phyloP scores from a whole-genome alignment of 2,113 vertebrate genomes.

The Trematocara marginatum region DNA sequence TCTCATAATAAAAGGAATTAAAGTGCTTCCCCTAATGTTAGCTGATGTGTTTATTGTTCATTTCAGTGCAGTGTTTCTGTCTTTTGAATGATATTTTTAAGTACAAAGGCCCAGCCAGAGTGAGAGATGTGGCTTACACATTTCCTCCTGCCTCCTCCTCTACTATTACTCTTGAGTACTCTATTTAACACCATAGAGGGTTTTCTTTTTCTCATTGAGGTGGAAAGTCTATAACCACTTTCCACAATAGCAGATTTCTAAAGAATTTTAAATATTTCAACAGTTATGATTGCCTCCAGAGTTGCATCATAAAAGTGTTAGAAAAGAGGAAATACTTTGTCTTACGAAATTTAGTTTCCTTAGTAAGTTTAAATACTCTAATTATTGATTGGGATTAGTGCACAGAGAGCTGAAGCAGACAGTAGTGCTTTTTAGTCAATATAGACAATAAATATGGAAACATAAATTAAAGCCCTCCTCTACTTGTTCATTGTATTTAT shows the following conservation, averaged over 20 bases:
- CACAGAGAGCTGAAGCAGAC: neutral
- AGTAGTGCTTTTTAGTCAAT: neutral
- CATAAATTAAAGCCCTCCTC: neutral
- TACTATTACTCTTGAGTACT: neutral
- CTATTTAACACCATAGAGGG: neutral
- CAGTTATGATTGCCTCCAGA: neutral
- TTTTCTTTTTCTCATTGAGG: neutral
- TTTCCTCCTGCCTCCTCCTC: neutral
- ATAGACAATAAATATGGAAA: neutral
- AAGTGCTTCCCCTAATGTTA: neutral
- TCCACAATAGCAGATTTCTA: neutral
- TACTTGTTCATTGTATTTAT: neutral
- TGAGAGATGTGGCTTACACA: slow-evolving; percentile 9
- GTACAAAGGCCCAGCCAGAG: neutral
- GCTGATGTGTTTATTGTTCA: neutral
- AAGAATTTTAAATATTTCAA: neutral
- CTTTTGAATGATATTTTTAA: neutral
- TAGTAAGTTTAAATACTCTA: neutral
- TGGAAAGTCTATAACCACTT: neutral
- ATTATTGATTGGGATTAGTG: neutral
- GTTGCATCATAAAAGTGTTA: neutral
- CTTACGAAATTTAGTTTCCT: neutral
- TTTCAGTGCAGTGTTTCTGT: neutral
- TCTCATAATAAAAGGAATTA: neutral
- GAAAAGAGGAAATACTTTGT: neutral